These are phyloP conservation scores for Drosophila tripunctata DNA, from an alignment of 2,888 invertebrate genomes.

Conservation along the genomic window DNA sequence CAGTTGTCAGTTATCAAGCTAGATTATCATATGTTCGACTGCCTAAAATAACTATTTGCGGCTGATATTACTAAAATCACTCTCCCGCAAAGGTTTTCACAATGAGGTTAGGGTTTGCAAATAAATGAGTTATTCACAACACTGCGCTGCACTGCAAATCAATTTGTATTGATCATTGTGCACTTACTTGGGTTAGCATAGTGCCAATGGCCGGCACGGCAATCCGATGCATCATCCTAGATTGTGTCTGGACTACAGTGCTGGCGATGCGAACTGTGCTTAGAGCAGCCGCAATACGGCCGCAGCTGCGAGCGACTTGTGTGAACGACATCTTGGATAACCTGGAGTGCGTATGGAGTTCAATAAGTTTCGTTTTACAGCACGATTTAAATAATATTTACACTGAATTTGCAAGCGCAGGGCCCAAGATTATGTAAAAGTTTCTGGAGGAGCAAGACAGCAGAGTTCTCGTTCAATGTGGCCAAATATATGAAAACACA, in stretches of 20 bases:
- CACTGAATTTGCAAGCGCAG: conserved; percentile 57
- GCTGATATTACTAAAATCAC: conserved; percentile 12
- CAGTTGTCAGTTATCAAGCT: neutral
- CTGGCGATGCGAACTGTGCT: conserved; percentile 66
- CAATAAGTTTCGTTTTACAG: neutral
- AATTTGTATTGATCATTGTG: neutral
- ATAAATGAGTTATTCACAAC: conserved; percentile 11
- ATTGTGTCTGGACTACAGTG: conserved; percentile 69
- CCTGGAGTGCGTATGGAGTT: conserved; percentile 41
- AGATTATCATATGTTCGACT: neutral
- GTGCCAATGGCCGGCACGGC: conserved; percentile 75
- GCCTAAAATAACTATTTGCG: neutral
- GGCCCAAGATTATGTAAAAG: conserved; percentile 82
- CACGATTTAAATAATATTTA: conserved; percentile 52
- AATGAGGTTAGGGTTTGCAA: conserved; percentile 77
- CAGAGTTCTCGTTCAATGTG: conserved; percentile 39
- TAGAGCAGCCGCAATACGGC: conserved; percentile 75
- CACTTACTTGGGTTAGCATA: conserved; percentile 68
- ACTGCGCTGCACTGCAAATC: neutral
- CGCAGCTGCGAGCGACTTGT: conserved; percentile 82
- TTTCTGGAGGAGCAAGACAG: conserved; percentile 72
- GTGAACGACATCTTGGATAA: conserved; percentile 80
- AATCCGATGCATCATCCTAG: conserved; percentile 81
- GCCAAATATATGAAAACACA: conserved; percentile 3
- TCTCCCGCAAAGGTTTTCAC: conserved; percentile 27